Evolutionary conservation across 2,797 vertebrate genomes (phyloP).

Genomic region (Pygocentrus nattereri): DNA sequence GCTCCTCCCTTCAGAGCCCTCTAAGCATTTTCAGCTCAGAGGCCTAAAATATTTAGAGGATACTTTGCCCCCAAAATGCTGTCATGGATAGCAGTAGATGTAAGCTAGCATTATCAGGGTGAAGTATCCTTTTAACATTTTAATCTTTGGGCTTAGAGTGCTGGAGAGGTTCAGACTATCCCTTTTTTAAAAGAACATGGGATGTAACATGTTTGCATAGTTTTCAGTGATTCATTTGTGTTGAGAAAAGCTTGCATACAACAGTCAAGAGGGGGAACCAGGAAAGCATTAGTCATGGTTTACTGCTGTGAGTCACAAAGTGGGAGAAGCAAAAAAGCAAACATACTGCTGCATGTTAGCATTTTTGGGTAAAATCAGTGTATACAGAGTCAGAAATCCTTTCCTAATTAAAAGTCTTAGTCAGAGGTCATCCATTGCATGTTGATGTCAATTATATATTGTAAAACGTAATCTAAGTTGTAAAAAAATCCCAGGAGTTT

Average conservation of each 20-base stretch:
- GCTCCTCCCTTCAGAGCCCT: not conserved
- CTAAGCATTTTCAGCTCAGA: not conserved
- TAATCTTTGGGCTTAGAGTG: not conserved
- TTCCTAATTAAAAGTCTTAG: no score
- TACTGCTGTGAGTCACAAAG: not conserved
- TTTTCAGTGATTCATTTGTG: not conserved
- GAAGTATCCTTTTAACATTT: not conserved
- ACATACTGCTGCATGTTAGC: no score
- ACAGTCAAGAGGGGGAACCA: not conserved
- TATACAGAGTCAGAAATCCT: no score
- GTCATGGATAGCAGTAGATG: not conserved
- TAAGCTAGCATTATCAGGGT: not conserved
- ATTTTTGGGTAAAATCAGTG: no score
- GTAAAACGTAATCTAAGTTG: no score
- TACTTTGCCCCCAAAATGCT: not conserved
- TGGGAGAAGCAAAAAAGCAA: not conserved
- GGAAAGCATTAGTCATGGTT: not conserved
- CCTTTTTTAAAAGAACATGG: not conserved
- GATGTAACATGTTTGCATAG: not conserved
- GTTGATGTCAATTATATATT: no score
- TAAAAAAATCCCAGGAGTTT: no score
- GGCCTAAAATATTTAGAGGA: constrained; percentile 3
- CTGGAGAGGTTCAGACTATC: not conserved
- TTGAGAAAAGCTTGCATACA: not conserved
- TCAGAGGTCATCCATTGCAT: no score